A percentile compares a stretch with the other conserved stretches of the same genome.
These are phyloP conservation scores for Hestina assimilis DNA, from an alignment of 1,140 invertebrate species.

Conservation along the genomic window DNA sequence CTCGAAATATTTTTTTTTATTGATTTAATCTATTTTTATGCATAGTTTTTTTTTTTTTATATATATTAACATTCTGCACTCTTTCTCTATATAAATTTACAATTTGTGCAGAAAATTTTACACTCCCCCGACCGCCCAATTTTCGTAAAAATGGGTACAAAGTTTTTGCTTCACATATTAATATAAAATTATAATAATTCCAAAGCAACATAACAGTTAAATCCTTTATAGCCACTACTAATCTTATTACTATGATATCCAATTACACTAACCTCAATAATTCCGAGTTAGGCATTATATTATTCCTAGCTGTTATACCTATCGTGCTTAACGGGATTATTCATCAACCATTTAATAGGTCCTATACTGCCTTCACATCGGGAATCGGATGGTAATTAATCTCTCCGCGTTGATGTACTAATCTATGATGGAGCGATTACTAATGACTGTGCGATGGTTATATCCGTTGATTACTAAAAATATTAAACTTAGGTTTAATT, in stretches of 20 bases:
- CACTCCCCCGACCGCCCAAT: no score
- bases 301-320: slow-evolving; percentile 10
- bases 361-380: slow-evolving; percentile 19
- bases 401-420: slow-evolving; percentile 29
- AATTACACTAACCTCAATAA: slow-evolving; percentile 15
- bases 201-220: background rate
- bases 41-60: no score
- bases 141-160: no score
- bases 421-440: slow-evolving; percentile 29
- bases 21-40: no score
- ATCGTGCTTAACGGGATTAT: slow-evolving; percentile 24
- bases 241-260: slow-evolving; percentile 16
- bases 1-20: no score
- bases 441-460: slow-evolving; percentile 15
- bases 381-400: slow-evolving; percentile 31
- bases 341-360: slow-evolving; percentile 31
- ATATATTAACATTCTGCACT: no score
- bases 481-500: background rate
- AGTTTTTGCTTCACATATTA: no score
- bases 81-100: no score
- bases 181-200: background rate
- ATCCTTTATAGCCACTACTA: slow-evolving; percentile 6
- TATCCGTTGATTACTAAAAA: slow-evolving; percentile 16
- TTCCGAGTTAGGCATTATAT: slow-evolving; percentile 3
- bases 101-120: no score